Conservation (phyloP, 2,113 vertebrate species). For the Thinocorus orbignyianus region DNA sequence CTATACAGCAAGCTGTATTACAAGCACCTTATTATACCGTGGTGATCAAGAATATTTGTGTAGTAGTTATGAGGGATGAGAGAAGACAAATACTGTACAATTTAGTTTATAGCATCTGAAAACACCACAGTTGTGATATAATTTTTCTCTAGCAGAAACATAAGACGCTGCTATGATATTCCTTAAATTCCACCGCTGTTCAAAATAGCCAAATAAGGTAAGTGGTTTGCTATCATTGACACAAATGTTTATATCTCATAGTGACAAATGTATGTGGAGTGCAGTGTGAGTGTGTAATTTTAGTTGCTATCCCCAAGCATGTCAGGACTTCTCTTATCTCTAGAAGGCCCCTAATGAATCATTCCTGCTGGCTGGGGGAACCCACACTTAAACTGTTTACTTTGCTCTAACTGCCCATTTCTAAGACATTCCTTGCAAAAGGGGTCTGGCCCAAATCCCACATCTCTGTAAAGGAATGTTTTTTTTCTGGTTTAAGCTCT, state of each 20-base stretch:
- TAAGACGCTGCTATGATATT: conserved; percentile 22
- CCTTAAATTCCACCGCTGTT: conserved; percentile 33
- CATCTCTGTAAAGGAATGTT: neutral
- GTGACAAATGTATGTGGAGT: conserved; percentile 57
- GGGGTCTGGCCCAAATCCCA: neutral
- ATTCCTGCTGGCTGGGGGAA: neutral
- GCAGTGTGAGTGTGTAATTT: conserved; percentile 48
- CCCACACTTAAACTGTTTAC: neutral
- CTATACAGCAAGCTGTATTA: neutral
- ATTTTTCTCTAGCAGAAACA: conserved; percentile 39
- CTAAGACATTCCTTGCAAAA: neutral
- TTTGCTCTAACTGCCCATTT: neutral
- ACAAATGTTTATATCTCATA: conserved; percentile 62
- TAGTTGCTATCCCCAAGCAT: conserved; percentile 23
- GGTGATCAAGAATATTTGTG: neutral
- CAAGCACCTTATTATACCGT: neutral
- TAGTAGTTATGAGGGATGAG: neutral
- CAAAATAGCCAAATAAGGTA: conserved; percentile 46
- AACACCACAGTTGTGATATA: neutral
- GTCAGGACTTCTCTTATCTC: conserved; percentile 53
- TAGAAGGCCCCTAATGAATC: neutral
- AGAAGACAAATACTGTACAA: neutral
- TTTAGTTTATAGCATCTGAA: conserved; percentile 53
- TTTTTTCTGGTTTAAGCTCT: neutral
- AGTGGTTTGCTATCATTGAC: conserved; percentile 61